phyloP scores from a whole-genome alignment of 2,113 vertebrate species.

The Ginglymostoma cirratum region DNA sequence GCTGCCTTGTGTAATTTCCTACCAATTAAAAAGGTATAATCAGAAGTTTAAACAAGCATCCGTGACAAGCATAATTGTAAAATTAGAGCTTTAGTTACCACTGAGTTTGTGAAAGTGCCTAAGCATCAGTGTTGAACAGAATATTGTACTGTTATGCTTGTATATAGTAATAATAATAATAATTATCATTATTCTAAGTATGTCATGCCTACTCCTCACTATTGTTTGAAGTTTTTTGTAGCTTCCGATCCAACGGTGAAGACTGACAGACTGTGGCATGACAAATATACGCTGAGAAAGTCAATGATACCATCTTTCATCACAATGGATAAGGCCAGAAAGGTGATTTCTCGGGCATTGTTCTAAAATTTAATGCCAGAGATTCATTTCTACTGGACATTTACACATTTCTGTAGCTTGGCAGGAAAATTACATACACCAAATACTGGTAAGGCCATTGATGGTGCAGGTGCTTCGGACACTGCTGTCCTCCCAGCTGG shows the following conservation, averaged over 20 bases:
- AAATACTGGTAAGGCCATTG: background rate
- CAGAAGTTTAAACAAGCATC: background rate
- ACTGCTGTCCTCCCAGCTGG: background rate
- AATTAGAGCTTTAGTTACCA: background rate
- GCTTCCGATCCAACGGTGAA: constrained; percentile 95
- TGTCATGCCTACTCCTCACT: background rate
- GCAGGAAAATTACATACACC: background rate
- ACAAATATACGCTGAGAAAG: constrained; percentile 90
- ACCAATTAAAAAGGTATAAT: background rate
- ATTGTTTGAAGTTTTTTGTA: constrained; percentile 79
- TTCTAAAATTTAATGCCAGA: background rate
- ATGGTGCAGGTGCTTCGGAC: background rate
- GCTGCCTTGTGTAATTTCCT: background rate
- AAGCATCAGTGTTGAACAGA: background rate
- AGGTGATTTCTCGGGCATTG: constrained; percentile 57
- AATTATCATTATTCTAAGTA: background rate
- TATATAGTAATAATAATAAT: background rate
- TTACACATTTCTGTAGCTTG: background rate
- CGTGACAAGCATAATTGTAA: background rate
- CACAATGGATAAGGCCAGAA: constrained; percentile 89
- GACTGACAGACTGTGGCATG: constrained; percentile 92
- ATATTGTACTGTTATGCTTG: background rate
- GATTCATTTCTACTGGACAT: background rate
- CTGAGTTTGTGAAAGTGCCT: background rate
- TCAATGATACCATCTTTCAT: constrained; percentile 97